phyloP scores from a whole-genome alignment of 2,888 invertebrate genomes.

The Folsomia manolachei region DNA sequence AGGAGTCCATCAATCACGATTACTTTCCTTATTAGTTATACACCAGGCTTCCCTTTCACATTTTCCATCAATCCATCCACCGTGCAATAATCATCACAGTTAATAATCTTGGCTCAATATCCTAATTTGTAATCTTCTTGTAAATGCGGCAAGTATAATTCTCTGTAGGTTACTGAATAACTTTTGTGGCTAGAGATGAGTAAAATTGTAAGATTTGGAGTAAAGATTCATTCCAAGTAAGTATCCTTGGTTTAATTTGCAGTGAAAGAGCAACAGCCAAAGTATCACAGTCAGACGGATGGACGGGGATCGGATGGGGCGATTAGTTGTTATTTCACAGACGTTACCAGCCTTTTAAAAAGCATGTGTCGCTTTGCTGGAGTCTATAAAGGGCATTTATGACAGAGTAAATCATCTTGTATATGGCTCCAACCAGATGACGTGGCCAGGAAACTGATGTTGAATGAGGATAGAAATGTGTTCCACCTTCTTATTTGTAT shows the following conservation, averaged over 20 bases:
- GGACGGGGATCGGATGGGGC: background rate
- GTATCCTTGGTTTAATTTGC: no score
- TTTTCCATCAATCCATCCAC: no score
- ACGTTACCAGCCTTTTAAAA: background rate
- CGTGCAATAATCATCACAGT: background rate
- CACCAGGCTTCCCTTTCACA: background rate
- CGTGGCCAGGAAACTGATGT: conserved; percentile 43
- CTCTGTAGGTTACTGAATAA: no score
- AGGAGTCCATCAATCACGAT: no score
- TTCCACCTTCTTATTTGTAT: conserved; percentile 43
- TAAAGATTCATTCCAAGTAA: no score
- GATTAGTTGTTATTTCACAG: conserved; percentile 8
- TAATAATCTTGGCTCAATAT: no score
- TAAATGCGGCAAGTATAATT: no score
- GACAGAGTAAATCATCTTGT: conserved; percentile 40
- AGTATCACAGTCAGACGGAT: background rate
- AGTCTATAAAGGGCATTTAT: conserved; percentile 40
- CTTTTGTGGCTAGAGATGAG: no score
- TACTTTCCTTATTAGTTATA: background rate
- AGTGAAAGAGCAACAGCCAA: background rate
- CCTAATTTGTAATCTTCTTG: no score
- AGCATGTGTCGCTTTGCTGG: conserved; percentile 14
- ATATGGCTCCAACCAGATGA: conserved; percentile 26
- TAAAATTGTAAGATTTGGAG: no score
- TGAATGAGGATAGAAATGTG: conserved; percentile 5